Conservation (phyloP, 2,888 invertebrate species). For the Teinopalpus imperialis region DNA sequence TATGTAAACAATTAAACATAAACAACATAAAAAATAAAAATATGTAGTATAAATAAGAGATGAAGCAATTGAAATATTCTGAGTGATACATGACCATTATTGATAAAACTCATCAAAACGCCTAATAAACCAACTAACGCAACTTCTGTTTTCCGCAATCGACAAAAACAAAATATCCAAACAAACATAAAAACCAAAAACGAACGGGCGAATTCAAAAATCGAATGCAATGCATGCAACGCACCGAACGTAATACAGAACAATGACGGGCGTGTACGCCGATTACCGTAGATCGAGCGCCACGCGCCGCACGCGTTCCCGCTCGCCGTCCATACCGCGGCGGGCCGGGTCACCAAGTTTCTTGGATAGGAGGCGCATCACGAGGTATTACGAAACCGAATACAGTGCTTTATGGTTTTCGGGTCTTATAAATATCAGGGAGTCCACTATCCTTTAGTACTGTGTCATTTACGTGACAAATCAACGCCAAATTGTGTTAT, state of each 20-base stretch:
- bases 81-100: too few species aligned
- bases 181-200: slow-evolving; percentile 4
- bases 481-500: too few species aligned
- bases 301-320: slow-evolving; percentile 74
- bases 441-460: too few species aligned
- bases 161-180: slow-evolving; percentile 10
- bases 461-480: too few species aligned
- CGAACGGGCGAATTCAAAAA: slow-evolving; percentile 14
- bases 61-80: too few species aligned
- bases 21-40: too few species aligned
- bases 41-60: too few species aligned
- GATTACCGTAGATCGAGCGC: slow-evolving; percentile 77
- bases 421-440: too few species aligned
- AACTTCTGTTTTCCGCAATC: slow-evolving; percentile 17
- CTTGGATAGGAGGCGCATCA: slow-evolving; percentile 95
- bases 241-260: slow-evolving; percentile 47
- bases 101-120: slow-evolving; percentile 16
- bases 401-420: slow-evolving; percentile 17
- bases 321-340: slow-evolving; percentile 95
- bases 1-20: too few species aligned
- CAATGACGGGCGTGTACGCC: slow-evolving; percentile 79
- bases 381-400: slow-evolving; percentile 86
- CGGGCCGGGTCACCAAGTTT: slow-evolving; percentile 97
- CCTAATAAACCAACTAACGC: slow-evolving; percentile 10
- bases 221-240: slow-evolving; percentile 19